Base-by-base conservation (phyloP, 2,888 invertebrate species). In the Caenorhabditis panamensis region DNA sequence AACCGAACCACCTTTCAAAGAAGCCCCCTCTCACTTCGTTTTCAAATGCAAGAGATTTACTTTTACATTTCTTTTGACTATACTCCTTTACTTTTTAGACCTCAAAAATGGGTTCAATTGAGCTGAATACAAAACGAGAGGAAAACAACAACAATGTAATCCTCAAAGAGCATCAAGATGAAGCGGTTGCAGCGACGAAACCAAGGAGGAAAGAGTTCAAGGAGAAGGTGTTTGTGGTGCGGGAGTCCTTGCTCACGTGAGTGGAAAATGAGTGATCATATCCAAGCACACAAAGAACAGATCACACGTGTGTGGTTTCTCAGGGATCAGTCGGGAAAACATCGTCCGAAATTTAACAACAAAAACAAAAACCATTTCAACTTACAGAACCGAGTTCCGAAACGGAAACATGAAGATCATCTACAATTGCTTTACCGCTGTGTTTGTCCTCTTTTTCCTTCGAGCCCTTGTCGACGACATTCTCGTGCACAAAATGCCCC, bases 351-450 rank as follows among this genome's bases (percentile, higher is more conserved):
- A n/a, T n/a, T n/a, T n/a, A n/a, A n/a, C n/a, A n/a, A n/a, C n/a
- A n/a, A n/a, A n/a, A n/a, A n/a, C n/a, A n/a, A n/a, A n/a, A n/a
- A n/a, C n/a, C n/a, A n/a, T n/a, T 9, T 31, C 31, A 31, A 31
- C 4, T 72, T 80, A 63, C 66, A 85, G 81, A 58, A 79, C 81
- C 0, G 76, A 83, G 54, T 77, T 84, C 26, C 73, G 80, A 47
- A 78, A 85, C 16, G 80, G 82, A 16, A 80, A 84, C 53, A 84
- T 82, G 69, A 83, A 84, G n/a, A 83, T 89, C 22, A 77, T 88
- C 11, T 88, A 86, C 83, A 90, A 90, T 72, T 88, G 88, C 44
- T 84, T 89, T 64, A 75, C 84, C 36, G 88, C 85, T n/a, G 81
- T 84, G 22, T 90, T 90, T 68, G 67, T 87, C 2, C 81, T 90